Evolutionary conservation across 2,113 vertebrate species (phyloP), one percentile per base, ranked within the genome.

Genomic region (Nettapus auritus): DNA sequence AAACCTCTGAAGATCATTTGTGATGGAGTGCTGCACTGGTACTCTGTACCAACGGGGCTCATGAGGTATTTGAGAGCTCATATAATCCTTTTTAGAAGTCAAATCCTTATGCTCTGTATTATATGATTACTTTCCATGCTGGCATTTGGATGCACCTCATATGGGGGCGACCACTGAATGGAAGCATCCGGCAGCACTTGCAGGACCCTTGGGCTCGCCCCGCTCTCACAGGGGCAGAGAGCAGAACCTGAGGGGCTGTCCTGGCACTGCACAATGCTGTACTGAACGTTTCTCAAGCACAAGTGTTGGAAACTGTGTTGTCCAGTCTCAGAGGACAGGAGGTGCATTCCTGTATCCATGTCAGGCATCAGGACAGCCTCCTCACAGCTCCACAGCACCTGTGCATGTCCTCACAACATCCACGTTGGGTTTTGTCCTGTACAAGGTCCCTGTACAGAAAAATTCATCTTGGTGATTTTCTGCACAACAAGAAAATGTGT

Each of bases 1-100:
- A 31, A 52, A 48, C 33, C 13, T 10, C 31, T 11, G 34, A 2
- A 1, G 23, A 6, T 29, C 11, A 0, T 26, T 17, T 9, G 2
- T 10, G 9, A 1, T 2, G 6, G 23, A 8, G 50, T 18, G 71
- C 56, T 74, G 71, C 62, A 16, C 66, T 21, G 6, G 13, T n/a
- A 16, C 20, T n/a, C 34, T 33, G n/a, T 34, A 53, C n/a, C 48
- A 14, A 34, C 13, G 13, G 25, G 21, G 26, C 7, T 13, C 8
- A 52, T 53, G 50, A 71, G 48, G 21, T 38, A 38, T 25, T 13
- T 62, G 34, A 25, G 22, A 8, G 34, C 13, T 18, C 36, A 53
- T 53, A 38, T 12, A 28, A 12, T 11, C 12, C 23, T 36, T 70
- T 46, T 36, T 11, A 28, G 17, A 52, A 70, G 48, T n/a, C n/a